Evolutionary conservation across 2,113 vertebrate species (phyloP).

Genomic region (Emydura subglobosa): DNA sequence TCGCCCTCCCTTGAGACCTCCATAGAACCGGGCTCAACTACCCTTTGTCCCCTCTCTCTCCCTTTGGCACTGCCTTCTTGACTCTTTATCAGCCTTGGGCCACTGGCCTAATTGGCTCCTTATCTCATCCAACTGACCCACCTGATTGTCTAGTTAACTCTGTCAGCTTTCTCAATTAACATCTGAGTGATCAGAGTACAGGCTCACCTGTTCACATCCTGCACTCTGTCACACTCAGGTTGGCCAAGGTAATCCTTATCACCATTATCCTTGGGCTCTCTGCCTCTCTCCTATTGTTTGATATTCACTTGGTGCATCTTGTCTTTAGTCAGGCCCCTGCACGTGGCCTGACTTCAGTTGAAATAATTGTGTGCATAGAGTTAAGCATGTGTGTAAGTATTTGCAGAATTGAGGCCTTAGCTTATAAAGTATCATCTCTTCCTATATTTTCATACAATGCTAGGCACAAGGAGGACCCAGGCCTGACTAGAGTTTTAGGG

Average conservation of each 20-base stretch:
- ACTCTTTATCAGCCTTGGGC: too few relatives aligned
- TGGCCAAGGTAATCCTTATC: constrained; percentile 76
- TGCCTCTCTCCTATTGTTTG: constrained; percentile 73
- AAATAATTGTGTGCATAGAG: constrained; percentile 74
- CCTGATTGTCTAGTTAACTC: too few relatives aligned
- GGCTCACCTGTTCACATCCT: too few relatives aligned
- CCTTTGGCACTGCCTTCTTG: too few relatives aligned
- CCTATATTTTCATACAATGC: constrained; percentile 1
- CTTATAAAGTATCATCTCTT: constrained; percentile 67
- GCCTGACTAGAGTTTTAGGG: background rate
- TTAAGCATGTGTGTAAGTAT: constrained; percentile 75
- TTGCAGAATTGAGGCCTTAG: constrained; percentile 72
- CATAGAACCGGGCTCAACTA: too few relatives aligned
- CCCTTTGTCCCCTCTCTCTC: too few relatives aligned
- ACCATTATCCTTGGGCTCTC: constrained; percentile 74
- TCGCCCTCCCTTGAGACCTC: too few relatives aligned
- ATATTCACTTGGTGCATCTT: constrained; percentile 77
- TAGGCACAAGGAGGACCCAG: constrained; percentile 9
- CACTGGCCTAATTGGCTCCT: too few relatives aligned
- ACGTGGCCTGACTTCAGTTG: constrained; percentile 77
- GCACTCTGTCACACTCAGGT: constrained; percentile 8
- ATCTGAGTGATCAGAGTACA: too few relatives aligned
- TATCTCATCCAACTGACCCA: too few relatives aligned
- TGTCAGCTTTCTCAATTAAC: too few relatives aligned
- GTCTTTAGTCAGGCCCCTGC: constrained; percentile 38